A percentile compares a stretch with the other conserved stretches of the same genome.
Evolutionary conservation across 2,888 invertebrate genomes (phyloP).

Genomic region (Nesidiocoris tenuis): DNA sequence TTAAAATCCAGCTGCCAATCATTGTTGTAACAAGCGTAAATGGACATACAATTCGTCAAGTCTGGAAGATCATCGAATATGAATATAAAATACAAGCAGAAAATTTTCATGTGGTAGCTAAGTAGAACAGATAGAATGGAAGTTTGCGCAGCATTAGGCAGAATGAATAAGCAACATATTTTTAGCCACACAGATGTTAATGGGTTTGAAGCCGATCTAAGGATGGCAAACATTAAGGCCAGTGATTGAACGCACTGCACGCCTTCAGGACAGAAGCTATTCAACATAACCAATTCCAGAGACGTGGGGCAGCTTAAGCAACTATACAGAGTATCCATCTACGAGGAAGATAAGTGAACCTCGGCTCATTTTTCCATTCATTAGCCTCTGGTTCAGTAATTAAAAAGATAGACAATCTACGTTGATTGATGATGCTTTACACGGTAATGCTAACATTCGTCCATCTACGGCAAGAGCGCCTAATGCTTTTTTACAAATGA

Average conservation of each 20-base stretch:
- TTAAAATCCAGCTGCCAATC: too few species aligned
- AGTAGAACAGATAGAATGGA: too few species aligned
- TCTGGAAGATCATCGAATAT: too few species aligned
- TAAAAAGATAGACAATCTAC: slow-evolving; percentile 32
- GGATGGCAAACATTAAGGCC: neutral
- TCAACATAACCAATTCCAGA: neutral
- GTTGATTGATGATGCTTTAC: slow-evolving; percentile 25
- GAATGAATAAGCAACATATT: too few species aligned
- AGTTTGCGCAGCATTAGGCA: too few species aligned
- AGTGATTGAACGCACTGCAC: neutral
- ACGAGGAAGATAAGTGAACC: slow-evolving; percentile 19
- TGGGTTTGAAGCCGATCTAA: neutral
- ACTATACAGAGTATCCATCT: too few species aligned
- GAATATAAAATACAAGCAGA: too few species aligned
- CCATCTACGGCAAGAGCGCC: neutral
- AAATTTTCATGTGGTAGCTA: too few species aligned
- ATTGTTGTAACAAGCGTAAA: too few species aligned
- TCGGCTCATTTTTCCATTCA: slow-evolving; percentile 20
- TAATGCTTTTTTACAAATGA: slow-evolving; percentile 28
- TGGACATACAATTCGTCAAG: too few species aligned
- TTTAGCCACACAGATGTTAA: too few species aligned
- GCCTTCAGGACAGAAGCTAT: neutral
- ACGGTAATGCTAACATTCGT: slow-evolving; percentile 7
- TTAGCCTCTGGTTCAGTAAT: slow-evolving; percentile 19
- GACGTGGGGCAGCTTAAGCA: too few species aligned